Evolutionary conservation across 1,140 invertebrate genomes (phyloP), one percentile per base, ranked within the genome.

Genomic region (Subanguina moxae): DNA sequence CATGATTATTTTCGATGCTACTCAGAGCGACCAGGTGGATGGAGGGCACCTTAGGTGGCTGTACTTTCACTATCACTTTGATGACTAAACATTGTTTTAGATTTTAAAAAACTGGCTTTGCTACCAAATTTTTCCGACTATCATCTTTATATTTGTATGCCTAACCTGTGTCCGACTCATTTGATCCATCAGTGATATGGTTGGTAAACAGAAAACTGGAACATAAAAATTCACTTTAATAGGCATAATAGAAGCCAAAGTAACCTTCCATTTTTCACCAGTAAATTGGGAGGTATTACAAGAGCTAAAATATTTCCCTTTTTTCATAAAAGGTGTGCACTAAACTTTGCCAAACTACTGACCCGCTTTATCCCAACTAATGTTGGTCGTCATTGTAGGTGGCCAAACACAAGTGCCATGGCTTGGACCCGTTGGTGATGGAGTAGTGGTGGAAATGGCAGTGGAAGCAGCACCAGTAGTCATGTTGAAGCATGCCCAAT

Each of bases 231-330:
- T 11, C 32, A 52, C 17, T 52, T 52, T 15, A 21, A 21, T 52
- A 52, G 3, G 3, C 3, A 52, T 7, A 19, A 7, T 15, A 25
- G 3, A 19, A 19, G 17, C 23, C 15, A 52, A 21, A 52, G 17
- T 52, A 52, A 52, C 48, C 48, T 52, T 52, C 48, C 48, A 25
- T 52, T 52, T 52, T 3, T 25, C n/a, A 25, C 23, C 23, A 52
- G 48, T 52, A 15, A 19, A 52, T 52, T 52, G 8, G 48, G 48
- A 3, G 48, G 48, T 1, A 52, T 21, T 19, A 25, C 23, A 19
- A 52, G 23, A 52, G 17, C 48, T 52, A 25, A 52, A 52, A 52
- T 52, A 21, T 21, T 52, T 21, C 8, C 17, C 23, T 19, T n/a
- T n/a, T n/a, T n/a, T n/a, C n/a, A n/a, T n/a, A n/a, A n/a, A n/a